Conservation (phyloP, 2,888 invertebrate species). For the Cephus nigrinus region DNA sequence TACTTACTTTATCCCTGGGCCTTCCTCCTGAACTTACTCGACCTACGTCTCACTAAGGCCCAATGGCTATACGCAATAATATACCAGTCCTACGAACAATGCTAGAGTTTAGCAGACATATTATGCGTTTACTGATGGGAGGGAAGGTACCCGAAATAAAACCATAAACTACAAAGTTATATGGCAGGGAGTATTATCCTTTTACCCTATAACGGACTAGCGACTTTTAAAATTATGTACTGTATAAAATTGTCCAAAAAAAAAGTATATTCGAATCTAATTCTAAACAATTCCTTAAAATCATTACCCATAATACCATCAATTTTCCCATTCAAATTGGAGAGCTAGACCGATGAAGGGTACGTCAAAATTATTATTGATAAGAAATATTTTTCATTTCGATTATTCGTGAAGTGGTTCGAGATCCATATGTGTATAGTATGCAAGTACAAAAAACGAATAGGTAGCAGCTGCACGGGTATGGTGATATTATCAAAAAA, state of each 20-base stretch:
- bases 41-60: constrained; percentile 31
- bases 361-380: not conserved
- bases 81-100: constrained; percentile 60
- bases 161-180: constrained; percentile 53
- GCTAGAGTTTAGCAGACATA: constrained; percentile 51
- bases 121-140: constrained; percentile 49
- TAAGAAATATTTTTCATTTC: not conserved
- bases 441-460: not conserved
- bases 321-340: not conserved
- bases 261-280: too few species aligned
- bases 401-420: not conserved
- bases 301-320: not conserved
- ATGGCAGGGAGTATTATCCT: constrained; percentile 31
- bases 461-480: not conserved
- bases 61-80: constrained; percentile 42
- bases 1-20: not conserved
- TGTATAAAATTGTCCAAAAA: not conserved
- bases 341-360: not conserved
- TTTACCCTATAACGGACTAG: constrained; percentile 42
- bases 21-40: not conserved
- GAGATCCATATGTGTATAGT: not conserved
- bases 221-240: not conserved
- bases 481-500: not conserved
- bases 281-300: not conserved
- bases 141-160: constrained; percentile 55